These are phyloP conservation scores for Agrypnus murinus DNA, from an alignment of 2,888 invertebrate species.

Conservation along the genomic window DNA sequence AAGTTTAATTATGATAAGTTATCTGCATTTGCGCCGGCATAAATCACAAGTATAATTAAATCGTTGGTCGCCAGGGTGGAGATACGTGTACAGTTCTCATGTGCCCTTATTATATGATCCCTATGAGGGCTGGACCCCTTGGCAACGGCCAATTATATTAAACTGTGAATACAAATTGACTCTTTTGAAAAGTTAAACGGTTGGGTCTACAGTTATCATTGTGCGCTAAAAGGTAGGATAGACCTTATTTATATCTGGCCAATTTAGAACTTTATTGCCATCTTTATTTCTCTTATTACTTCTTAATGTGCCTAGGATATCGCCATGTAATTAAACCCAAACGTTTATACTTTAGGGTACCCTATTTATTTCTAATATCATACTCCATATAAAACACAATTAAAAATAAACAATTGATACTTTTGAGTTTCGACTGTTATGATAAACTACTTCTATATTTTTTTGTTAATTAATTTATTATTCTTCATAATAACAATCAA, in stretches of 20 bases:
- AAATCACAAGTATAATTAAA: constrained; percentile 68
- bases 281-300: constrained; percentile 42
- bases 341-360: constrained; percentile 1
- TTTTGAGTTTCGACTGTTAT: too few relatives aligned
- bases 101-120: constrained; percentile 66
- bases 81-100: constrained; percentile 64
- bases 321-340: too few relatives aligned
- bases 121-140: constrained; percentile 58
- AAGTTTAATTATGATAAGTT: constrained; percentile 67
- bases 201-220: constrained; percentile 66
- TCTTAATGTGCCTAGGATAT: too few relatives aligned
- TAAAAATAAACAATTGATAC: too few relatives aligned
- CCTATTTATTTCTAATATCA: not conserved
- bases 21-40: constrained; percentile 65
- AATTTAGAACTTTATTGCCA: constrained; percentile 51
- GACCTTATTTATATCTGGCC: constrained; percentile 52
- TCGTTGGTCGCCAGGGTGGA: constrained; percentile 63
- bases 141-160: constrained; percentile 63
- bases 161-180: constrained; percentile 69
- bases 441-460: too few relatives aligned
- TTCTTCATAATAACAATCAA: too few relatives aligned
- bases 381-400: too few relatives aligned
- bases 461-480: too few relatives aligned
- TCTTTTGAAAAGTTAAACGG: constrained; percentile 70
- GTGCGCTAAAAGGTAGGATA: constrained; percentile 53